Evolutionary conservation across 2,797 vertebrate genomes (phyloP), one percentile per base, ranked within the genome.

Genomic region (Sciurus carolinensis): DNA sequence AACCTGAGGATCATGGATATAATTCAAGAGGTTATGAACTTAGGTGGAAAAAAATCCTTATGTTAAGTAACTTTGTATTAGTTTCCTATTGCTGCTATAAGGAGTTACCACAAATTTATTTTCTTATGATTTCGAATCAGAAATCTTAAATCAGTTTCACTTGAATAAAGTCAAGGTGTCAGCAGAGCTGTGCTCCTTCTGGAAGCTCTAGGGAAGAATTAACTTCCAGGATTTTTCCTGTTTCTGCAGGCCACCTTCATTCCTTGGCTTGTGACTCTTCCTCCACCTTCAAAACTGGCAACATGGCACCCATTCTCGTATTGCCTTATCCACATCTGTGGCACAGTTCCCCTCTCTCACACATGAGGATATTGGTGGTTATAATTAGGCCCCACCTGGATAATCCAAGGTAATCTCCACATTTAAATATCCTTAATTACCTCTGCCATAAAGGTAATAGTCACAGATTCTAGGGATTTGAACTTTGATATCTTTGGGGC

Each of bases 21-120:
- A 83, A 94, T 92, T 90, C 76, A 87, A 67, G 47, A 73, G 52
- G 62, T 82, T 87, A 62, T 73, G 73, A 91, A 95, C 59, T 82
- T 62, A 15, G 50, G 57, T 81, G 13, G 36, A 36, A 12, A 33
- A 57, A 42, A 36, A 22, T n/a, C 22, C 76, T 87, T 87, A 93
- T 44, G 89, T 92, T 77, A 95, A 81, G 36, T 81, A 87, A 54
- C 1, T 26, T 87, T 79, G 24, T 77, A 85, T 66, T 69, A 12
- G 18, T 77, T 90, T 92, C 20, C 28, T 69, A 59, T 36, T 77
- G 26, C 15, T 83, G 39, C 73, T 81, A 0, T 87, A 62, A 90
- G 17, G 87, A 88, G 69, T 82, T 30, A 76, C 44, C 50, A 87
- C 39, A 36, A 36, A 71, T 30, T 67, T 79, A 39, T 76, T 72